These are phyloP conservation scores for Zoanthus sansibaricus DNA, from an alignment of 92 coral and sea anemone species.

Conservation along the genomic window DNA sequence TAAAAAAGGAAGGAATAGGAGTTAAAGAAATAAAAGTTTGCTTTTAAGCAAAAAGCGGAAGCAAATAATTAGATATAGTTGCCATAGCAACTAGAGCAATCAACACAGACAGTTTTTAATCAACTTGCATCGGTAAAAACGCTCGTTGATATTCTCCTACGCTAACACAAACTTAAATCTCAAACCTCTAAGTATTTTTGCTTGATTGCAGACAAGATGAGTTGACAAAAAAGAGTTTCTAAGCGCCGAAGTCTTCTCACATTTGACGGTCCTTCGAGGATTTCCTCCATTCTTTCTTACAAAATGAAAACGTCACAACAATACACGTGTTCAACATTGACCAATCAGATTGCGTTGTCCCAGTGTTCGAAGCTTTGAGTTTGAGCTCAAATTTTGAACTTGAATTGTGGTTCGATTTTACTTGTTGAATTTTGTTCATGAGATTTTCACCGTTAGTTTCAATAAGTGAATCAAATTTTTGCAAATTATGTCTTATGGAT, in stretches of 20 bases:
- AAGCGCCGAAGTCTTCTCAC: background rate
- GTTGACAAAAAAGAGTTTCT: background rate
- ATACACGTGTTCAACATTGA: slow-evolving; percentile 22
- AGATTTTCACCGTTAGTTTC: background rate
- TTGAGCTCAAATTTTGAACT: slow-evolving; percentile 37
- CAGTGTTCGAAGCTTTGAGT: slow-evolving; percentile 42
- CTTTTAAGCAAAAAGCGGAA: background rate
- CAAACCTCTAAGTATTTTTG: background rate
- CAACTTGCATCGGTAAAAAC: background rate
- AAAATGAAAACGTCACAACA: slow-evolving; percentile 30
- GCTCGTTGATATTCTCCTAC: background rate
- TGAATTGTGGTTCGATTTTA: slow-evolving; percentile 35
- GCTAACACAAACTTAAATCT: background rate
- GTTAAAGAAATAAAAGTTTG: background rate
- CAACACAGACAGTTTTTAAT: background rate
- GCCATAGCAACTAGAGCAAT: slow-evolving; percentile 26
- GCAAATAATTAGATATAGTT: background rate
- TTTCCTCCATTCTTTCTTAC: background rate
- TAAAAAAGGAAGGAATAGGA: background rate
- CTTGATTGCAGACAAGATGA: background rate
- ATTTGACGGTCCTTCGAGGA: background rate
- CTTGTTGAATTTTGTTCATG: background rate
- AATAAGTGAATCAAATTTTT: background rate
- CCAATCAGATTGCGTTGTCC: slow-evolving; percentile 32
- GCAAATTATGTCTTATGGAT: slow-evolving; percentile 34